Percentiles rank a stretch among this genome's conserved stretches.
phyloP scores from a whole-genome alignment of 1,140 invertebrate genomes.

The Leptonema lineaticorne region DNA sequence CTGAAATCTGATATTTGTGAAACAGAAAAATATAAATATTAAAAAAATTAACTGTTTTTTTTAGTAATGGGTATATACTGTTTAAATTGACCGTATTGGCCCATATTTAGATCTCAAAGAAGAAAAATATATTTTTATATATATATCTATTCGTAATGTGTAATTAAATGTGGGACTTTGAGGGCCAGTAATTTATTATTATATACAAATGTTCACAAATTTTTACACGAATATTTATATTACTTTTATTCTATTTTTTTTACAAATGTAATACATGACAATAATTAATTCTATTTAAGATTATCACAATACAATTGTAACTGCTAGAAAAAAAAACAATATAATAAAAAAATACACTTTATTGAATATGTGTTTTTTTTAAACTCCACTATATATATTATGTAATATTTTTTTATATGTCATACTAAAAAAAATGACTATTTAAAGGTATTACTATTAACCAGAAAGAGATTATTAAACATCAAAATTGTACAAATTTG shows the following conservation, averaged over 20 bases:
- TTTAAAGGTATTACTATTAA: no score
- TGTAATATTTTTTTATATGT: no score
- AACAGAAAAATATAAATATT: no score
- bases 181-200: constrained; percentile 26
- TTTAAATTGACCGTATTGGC: not conserved
- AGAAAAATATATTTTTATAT: not conserved
- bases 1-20: not conserved
- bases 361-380: no score
- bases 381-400: no score
- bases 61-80: no score
- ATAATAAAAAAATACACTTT: constrained; percentile 11
- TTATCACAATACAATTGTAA: constrained; percentile 17
- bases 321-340: constrained; percentile 8
- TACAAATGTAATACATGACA: constrained; percentile 20
- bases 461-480: no score
- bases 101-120: not conserved
- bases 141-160: no score
- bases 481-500: no score
- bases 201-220: constrained; percentile 24
- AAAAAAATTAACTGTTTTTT: no score
- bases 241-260: constrained; percentile 10
- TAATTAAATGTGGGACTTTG: constrained; percentile 18
- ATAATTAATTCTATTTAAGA: constrained; percentile 18
- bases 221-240: constrained; percentile 2
- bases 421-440: no score